A percentile compares a stretch with the other conserved stretches of the same genome.
These are phyloP conservation scores for Sitodiplosis mosellana DNA, from an alignment of 1,140 invertebrate genomes.

Conservation along the genomic window DNA sequence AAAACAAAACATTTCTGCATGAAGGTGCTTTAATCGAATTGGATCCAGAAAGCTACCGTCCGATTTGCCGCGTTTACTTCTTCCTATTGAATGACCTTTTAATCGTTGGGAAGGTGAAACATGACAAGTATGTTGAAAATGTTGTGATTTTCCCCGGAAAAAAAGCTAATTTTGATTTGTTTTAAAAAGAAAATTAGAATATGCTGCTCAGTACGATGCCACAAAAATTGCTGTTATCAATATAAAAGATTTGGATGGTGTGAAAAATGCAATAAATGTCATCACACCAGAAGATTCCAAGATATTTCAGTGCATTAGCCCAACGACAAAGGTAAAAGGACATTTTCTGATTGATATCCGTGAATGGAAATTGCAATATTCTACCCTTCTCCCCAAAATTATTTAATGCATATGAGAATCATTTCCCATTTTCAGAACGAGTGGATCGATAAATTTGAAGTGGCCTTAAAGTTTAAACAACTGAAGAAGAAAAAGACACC, in stretches of 20 bases:
- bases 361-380: not conserved
- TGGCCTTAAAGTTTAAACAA: constrained; percentile 70
- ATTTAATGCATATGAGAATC: not conserved
- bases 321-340: constrained; percentile 51
- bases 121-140: constrained; percentile 28
- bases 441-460: constrained; percentile 86
- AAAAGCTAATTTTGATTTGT: constrained; percentile 13
- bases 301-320: constrained; percentile 77
- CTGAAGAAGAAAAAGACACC: constrained; percentile 35
- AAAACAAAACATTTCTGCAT: constrained; percentile 56
- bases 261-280: constrained; percentile 87
- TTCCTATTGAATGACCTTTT: constrained; percentile 81
- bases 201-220: constrained; percentile 77
- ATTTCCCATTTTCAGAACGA: constrained; percentile 46
- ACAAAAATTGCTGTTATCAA: constrained; percentile 89
- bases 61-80: constrained; percentile 73
- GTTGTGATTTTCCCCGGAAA: constrained; percentile 40
- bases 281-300: constrained; percentile 85
- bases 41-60: constrained; percentile 67
- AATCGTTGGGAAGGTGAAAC: constrained; percentile 39
- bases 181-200: constrained; percentile 62
- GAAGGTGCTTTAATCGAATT: constrained; percentile 83
- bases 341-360: constrained; percentile 1
- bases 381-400: not conserved
- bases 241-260: constrained; percentile 73